Base-by-base conservation (phyloP, 2,888 invertebrate species). In the Thymelicus sylvestris region DNA sequence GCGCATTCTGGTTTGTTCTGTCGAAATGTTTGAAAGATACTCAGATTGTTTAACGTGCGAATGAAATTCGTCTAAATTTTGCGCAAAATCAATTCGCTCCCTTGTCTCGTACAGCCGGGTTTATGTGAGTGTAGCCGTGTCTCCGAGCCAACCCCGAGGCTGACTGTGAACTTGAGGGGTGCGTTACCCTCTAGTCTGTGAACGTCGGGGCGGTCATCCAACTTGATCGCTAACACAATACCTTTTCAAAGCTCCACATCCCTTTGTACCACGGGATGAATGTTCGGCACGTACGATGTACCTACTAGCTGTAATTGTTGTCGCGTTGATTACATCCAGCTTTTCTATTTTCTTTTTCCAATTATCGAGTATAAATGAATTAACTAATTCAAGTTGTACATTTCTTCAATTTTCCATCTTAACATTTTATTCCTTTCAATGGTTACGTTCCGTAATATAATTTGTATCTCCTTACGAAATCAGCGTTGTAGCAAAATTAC, bases 81-180 rank as follows among this genome's bases (percentile, higher is more conserved):
- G 75, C 74, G 72, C 74, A 78, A 80, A 67, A 78, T 78, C 76
- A 75, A 77, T 80, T 80, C 61, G 61, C 31, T 81, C 79, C 77
- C 78, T 81, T 77, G 76, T 44, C 24, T 64, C 57, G 41, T 78
- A 79, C 76, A 75, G 74, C 78, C 75, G 75, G 74, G 78, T 81
- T 77, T 81, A 78, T 81, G 78, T 83, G 83, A 83, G 79, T 80
- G 80, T 78, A 79, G 74, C 76, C 76, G 78, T 81, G 81, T 81
- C 47, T 69, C 64, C 59, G 69, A 47, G 60, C 60, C 85, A 81
- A 86, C 87, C 88, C 88, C 83, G 82, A 85, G 85, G 83, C 81
- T 85, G 86, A 81, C 87, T 89, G 86, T 90, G 89, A 91, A 89
- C 90, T 91, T 90, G 91, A 89, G 86, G 93, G 93, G 92, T 91